phyloP scores from a whole-genome alignment of 2,113 vertebrate genomes.

The Mesembrinibis cayennensis region DNA sequence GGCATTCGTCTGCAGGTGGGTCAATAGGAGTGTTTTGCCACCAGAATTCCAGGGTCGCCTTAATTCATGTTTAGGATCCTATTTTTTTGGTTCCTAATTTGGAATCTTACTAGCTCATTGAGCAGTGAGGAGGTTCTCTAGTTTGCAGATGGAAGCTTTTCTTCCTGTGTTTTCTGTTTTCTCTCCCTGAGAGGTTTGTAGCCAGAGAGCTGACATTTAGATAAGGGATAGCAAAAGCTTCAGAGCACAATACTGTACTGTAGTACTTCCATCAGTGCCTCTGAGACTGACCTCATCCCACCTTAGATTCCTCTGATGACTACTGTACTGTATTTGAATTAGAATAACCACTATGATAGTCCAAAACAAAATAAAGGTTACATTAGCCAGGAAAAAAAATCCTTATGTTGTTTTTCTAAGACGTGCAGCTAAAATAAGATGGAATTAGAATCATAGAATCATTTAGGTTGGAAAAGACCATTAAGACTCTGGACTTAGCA shows the following conservation, averaged over 20 bases:
- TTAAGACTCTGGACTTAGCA: neutral
- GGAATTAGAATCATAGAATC: neutral
- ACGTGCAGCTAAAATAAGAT: neutral
- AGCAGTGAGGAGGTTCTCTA: neutral
- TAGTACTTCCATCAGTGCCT: neutral
- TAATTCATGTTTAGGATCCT: neutral
- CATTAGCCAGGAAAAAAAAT: neutral
- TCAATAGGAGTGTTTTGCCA: neutral
- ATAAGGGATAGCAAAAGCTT: neutral
- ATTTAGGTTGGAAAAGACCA: neutral
- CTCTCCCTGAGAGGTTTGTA: neutral
- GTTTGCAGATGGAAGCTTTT: neutral
- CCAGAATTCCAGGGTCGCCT: neutral
- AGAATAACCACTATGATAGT: neutral
- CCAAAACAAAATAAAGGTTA: neutral
- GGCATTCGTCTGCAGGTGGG: constrained; percentile 8
- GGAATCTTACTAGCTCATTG: neutral
- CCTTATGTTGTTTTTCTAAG: neutral
- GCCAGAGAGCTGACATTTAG: constrained; percentile 1
- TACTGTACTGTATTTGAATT: neutral
- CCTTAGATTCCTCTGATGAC: neutral
- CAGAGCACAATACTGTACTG: neutral
- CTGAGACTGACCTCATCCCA: neutral
- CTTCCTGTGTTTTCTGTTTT: neutral
- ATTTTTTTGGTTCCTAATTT: neutral